phyloP scores from a whole-genome alignment of 2,888 invertebrate species.

The Escarpia spicata region DNA sequence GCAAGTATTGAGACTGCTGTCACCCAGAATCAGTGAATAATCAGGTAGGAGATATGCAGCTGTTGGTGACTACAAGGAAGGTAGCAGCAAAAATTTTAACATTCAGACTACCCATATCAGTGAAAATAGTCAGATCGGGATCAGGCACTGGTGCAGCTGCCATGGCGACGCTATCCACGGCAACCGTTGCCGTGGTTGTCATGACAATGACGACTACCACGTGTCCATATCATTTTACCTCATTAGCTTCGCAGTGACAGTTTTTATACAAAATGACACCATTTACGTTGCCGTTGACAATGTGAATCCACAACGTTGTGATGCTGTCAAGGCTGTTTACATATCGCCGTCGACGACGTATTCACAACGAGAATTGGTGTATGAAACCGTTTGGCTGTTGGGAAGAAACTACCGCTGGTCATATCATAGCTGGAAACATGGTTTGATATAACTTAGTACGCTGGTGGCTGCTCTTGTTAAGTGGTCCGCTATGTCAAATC shows the following conservation, averaged over 20 bases:
- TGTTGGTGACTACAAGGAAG: not conserved
- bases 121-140: not conserved
- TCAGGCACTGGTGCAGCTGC: not conserved
- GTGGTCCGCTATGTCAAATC: not conserved
- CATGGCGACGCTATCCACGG: not conserved
- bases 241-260: conserved; percentile 4
- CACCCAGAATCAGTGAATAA: not conserved
- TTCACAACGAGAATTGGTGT: not conserved
- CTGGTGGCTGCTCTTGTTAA: not conserved
- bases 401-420: not conserved
- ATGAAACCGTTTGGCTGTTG: not conserved
- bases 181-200: not conserved
- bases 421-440: conserved; percentile 1
- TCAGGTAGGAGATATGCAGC: not conserved
- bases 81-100: not conserved
- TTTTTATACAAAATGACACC: not conserved
- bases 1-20: not conserved
- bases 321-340: conserved; percentile 1
- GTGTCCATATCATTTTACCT: conserved; percentile 16
- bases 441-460: not conserved
- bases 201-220: not conserved
- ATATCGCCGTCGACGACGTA: not conserved
- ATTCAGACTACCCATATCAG: not conserved
- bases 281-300: not conserved
- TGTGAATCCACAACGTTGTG: not conserved